phyloP scores from a whole-genome alignment of 2,113 vertebrate genomes.

The Alces alces region DNA sequence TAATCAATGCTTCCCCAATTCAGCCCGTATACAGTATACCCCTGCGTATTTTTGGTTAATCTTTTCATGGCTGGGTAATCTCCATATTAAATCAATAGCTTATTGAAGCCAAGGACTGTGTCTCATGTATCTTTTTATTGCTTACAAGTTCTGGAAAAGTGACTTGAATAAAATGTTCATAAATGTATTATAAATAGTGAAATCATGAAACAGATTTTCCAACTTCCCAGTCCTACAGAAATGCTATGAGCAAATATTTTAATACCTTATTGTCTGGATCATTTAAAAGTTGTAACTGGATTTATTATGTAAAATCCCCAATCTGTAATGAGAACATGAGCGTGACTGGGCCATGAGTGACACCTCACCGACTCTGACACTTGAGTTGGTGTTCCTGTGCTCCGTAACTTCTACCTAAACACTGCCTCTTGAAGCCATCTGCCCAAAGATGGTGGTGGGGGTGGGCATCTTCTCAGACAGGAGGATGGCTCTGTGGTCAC shows the following conservation, averaged over 20 bases:
- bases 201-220: neutral
- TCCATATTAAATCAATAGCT: neutral
- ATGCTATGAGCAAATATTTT: neutral
- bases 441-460: neutral
- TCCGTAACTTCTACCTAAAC: neutral
- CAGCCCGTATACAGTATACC: neutral
- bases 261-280: conserved; percentile 47
- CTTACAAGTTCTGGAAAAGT: neutral
- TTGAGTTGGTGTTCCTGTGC: neutral
- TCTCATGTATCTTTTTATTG: neutral
- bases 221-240: conserved; percentile 30
- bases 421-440: neutral
- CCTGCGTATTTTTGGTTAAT: neutral
- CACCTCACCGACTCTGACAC: neutral
- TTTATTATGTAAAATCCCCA: neutral
- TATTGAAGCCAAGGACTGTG: neutral
- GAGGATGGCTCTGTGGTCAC: neutral
- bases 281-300: neutral
- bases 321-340: neutral
- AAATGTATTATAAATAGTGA: neutral
- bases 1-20: neutral
- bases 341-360: neutral
- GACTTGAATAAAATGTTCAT: neutral
- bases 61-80: neutral
- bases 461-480: neutral